phyloP scores from a whole-genome alignment of 2,113 vertebrate species.

The Synchiropus splendidus region DNA sequence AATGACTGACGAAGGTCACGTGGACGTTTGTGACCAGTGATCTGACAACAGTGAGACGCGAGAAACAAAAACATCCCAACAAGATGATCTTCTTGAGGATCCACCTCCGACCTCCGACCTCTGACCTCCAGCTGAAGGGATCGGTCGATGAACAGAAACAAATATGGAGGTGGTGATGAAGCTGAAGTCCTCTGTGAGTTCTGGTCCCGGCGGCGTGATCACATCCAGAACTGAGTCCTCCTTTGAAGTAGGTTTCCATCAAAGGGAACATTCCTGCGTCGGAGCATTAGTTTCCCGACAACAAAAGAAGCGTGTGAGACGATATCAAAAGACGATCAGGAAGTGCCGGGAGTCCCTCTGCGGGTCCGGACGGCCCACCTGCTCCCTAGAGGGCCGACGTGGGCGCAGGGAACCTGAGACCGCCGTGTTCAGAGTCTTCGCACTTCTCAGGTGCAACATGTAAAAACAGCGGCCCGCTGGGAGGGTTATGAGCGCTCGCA shows the following conservation, averaged over 20 bases:
- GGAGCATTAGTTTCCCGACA: constrained; percentile 13
- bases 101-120: no score
- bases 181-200: constrained; percentile 22
- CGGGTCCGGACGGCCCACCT: neutral
- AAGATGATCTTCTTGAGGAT: no score
- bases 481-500: constrained; percentile 88
- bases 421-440: neutral
- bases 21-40: no score
- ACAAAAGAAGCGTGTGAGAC: constrained; percentile 22
- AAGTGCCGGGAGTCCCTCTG: no score
- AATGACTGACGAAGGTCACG: no score
- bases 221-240: constrained; percentile 14
- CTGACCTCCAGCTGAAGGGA: no score
- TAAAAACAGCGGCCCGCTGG: neutral
- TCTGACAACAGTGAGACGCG: no score
- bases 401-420: neutral
- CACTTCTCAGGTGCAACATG: neutral
- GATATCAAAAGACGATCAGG: constrained; percentile 24
- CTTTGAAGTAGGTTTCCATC: constrained; percentile 33
- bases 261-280: constrained; percentile 15
- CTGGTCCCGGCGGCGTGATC: constrained; percentile 35
- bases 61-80: no score
- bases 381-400: neutral
- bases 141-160: no score
- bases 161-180: constrained; percentile 14